Percentiles rank a stretch among this genome's conserved stretches.
Evolutionary conservation across 2,113 vertebrate species (phyloP).

Genomic region (Leucopsar rothschildi): DNA sequence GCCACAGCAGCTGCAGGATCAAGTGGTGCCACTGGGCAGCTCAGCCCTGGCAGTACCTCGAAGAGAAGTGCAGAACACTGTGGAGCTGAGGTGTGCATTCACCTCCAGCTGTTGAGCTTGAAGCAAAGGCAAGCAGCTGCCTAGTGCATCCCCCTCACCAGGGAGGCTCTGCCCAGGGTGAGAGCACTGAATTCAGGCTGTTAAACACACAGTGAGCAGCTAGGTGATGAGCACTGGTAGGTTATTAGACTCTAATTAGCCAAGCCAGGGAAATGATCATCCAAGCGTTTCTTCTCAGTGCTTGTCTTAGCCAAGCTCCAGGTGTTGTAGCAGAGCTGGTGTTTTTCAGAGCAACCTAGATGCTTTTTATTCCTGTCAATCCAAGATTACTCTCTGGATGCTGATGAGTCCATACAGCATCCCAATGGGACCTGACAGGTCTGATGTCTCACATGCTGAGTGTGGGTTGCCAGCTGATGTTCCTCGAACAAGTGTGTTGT

Average conservation of each 20-base stretch:
- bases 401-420: neutral
- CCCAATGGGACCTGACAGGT: neutral
- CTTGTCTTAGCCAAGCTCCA: neutral
- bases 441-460: neutral
- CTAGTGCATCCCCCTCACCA: neutral
- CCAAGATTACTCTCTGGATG: neutral
- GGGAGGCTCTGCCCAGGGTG: neutral
- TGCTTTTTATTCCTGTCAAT: neutral
- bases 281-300: neutral
- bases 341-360: neutral
- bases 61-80: fast-evolving
- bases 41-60: neutral
- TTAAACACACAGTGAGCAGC: neutral
- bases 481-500: neutral
- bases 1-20: neutral
- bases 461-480: neutral
- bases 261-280: neutral
- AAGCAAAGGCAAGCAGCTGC: neutral
- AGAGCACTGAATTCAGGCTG: neutral
- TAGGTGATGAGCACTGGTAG: neutral
- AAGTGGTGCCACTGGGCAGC: fast-evolving
- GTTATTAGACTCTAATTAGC: neutral
- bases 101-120: neutral
- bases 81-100: neutral
- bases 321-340: neutral